phyloP scores from a whole-genome alignment of 2,113 vertebrate genomes.

The Acrocephalus arundinaceus region DNA sequence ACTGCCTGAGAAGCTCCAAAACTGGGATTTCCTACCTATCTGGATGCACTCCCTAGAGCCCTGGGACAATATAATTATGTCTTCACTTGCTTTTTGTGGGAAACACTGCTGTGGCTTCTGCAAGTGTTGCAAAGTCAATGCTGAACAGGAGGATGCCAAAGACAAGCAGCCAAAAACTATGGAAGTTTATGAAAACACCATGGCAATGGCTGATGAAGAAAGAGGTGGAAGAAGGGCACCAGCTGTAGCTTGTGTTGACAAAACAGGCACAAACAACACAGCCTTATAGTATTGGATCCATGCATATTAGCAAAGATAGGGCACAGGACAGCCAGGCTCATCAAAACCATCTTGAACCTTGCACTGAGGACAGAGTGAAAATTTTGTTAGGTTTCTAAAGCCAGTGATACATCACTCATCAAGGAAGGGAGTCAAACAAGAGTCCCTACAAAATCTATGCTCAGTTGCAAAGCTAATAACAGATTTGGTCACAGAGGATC shows the following conservation, averaged over 20 bases:
- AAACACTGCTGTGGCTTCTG: conserved; percentile 83
- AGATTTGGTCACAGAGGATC: not conserved
- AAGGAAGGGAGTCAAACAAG: conserved; percentile 30
- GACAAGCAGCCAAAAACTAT: conserved; percentile 64
- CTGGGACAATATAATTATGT: conserved; percentile 81
- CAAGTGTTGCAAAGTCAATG: conserved; percentile 58
- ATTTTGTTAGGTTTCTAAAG: conserved; percentile 19
- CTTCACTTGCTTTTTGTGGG: conserved; percentile 62
- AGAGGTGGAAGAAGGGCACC: conserved; percentile 7
- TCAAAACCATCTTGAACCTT: conserved; percentile 51
- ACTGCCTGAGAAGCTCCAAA: conserved; percentile 80
- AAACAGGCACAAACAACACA: conserved; percentile 42
- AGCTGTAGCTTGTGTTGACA: not conserved
- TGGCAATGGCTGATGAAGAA: conserved; percentile 66
- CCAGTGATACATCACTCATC: not conserved
- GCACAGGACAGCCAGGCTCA: conserved; percentile 15
- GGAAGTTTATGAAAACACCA: conserved; percentile 81
- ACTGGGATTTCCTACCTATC: conserved; percentile 86
- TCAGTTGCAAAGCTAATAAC: conserved; percentile 7
- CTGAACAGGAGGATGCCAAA: conserved; percentile 12
- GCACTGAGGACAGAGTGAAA: conserved; percentile 33
- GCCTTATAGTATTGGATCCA: conserved; percentile 61
- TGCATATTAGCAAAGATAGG: not conserved
- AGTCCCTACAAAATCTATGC: conserved; percentile 16
- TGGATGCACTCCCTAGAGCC: conserved; percentile 89